These are phyloP conservation scores for Eupithecia dodoneata DNA, from an alignment of 2,888 invertebrate genomes.

Conservation along the genomic window DNA sequence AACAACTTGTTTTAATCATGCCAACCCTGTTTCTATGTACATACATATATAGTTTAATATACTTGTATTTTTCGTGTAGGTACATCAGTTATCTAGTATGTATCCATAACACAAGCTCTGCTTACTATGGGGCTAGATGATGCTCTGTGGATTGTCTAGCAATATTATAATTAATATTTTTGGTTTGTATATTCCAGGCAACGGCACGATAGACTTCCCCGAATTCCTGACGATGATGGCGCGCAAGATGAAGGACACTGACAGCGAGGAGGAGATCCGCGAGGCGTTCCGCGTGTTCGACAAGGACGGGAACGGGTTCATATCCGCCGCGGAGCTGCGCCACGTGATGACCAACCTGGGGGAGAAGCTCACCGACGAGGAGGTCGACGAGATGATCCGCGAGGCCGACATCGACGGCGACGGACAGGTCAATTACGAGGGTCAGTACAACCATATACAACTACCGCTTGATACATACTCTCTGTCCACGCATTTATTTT, in stretches of 20 bases:
- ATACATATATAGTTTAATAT: no score
- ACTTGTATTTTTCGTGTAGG: background rate
- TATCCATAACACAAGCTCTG: background rate
- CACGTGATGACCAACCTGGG: constrained; percentile 99
- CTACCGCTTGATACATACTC: background rate
- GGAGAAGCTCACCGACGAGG: constrained; percentile 99
- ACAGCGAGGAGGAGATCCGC: constrained; percentile 99
- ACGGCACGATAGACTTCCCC: constrained; percentile 99
- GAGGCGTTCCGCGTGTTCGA: constrained; percentile 99
- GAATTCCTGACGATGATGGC: constrained; percentile 99
- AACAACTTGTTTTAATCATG: no score
- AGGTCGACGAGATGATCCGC: constrained; percentile 99
- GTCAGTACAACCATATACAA: constrained; percentile 71
- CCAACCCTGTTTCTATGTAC: no score
- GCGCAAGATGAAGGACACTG: constrained; percentile 99
- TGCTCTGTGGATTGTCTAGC: background rate
- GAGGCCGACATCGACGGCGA: constrained; percentile 99
- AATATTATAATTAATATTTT: background rate
- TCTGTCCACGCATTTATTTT: no score
- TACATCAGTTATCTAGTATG: background rate
- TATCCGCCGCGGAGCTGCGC: constrained; percentile 98
- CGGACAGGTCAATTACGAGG: constrained; percentile 99
- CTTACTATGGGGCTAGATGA: background rate
- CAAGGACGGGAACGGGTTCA: constrained; percentile 99
- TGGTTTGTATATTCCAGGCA: constrained; percentile 86